Base-by-base conservation (phyloP, 2,113 vertebrate species). In the Saccopteryx leptura region DNA sequence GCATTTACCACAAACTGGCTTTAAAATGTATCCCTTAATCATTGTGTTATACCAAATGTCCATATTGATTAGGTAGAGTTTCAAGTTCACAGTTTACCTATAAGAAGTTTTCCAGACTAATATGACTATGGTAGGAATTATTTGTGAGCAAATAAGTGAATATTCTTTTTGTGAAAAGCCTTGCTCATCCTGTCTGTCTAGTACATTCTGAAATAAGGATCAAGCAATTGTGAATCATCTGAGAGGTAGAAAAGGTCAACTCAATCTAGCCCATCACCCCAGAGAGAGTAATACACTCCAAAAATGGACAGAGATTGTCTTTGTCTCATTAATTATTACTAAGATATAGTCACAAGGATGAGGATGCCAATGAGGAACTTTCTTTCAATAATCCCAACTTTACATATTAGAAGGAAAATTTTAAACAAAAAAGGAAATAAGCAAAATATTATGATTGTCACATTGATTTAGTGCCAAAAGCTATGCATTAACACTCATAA, bases 401-500 rank as follows among this genome's bases (percentile, higher is more conserved):
- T 89, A 80, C 12, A 52, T 33, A 60, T 65, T 56, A 69, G 12
- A 90, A 24, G n/a, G 10, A 11, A 61, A 50, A 76, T 48, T 89
- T 69, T 60, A 91, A 93, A 88, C 39, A 81, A 72, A 80, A 17
- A 56, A 87, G 66, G 48, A 94, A 96, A 88, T 63, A 69, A 96
- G 90, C 5, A 74, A 89, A 91, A 93, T 66, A 68, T 80, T 88
- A 84, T 87, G 85, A 80, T 63, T 88, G 80, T 82, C 95, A 96
- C 68, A 88, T 75, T 81, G 60, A 92, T 58, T 93, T 96, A 89
- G 26, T n/a, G 84, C 33, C 26, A 90, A 81, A 82, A 94, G 9
- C 61, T 69, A 17, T 91, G 61, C 75, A 93, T 91, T 95, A 96
- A 94, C 78, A 60, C 46, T 96, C 88, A 89, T 90, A 96, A 95